Base-by-base conservation (phyloP, 1,140 invertebrate genomes). In the Drosophila auraria region DNA sequence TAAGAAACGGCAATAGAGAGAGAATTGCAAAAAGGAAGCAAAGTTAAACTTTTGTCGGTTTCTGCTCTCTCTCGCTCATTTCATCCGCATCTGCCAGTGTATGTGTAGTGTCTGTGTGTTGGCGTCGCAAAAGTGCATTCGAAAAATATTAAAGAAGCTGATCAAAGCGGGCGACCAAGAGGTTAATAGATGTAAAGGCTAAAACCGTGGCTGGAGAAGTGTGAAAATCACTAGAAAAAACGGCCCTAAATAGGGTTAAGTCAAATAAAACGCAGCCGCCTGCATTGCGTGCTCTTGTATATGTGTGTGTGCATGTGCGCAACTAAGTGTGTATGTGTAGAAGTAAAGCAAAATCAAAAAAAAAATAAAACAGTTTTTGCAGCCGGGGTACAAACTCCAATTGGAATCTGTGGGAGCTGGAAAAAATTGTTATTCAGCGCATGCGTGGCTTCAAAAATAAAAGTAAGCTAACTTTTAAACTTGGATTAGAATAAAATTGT, bases 311-410 rank as follows among this genome's bases (percentile, higher is more conserved):
- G 56, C 56, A 58, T 54, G n/a, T 53, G 45, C 53, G 17, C 53
- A 56, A 56, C 23, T 38, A 56, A 23, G 33, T 60, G 57, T 66
- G 59, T 61, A n/a, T 63, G 59, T 75, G 51, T 70, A 57, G 40
- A 47, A 51, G 63, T 42, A 51, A 70, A 42, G 49, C 49, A 54
- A 54, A 68, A 63, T 51, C 53, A 49, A 53, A 49, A 53, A 59
- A 72, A 75, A 51, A 83, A 79, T 65, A 68, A 54, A 74, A 66
- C 68, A 15, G 44, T 59, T 44, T 68, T 74, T 59, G 70, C 66
- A 49, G 66, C 61, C 78, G 82, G 78, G 66, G 77, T 84, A 77
- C 82, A 84, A 83, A 84, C 83, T 83, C 82, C 82, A 83, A 83
- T 83, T 83, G 64, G 62, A 83, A 71, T 77, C 65, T 68, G 42